phyloP scores from a whole-genome alignment of 2,113 vertebrate species.

The Mesitornis unicolor region DNA sequence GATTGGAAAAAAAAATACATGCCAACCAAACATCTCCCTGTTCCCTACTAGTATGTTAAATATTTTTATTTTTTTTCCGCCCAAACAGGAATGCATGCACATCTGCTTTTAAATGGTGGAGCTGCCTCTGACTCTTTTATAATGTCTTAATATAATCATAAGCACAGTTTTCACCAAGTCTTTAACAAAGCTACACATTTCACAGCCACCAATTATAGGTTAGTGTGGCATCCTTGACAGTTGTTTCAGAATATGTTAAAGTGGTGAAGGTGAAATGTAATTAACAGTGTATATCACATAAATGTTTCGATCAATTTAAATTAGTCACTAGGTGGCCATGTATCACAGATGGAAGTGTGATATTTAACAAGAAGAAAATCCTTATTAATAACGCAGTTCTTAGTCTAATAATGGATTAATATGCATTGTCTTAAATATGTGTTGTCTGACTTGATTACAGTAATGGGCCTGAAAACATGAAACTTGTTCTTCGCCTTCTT shows the following conservation, averaged over 20 bases:
- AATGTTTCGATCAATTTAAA: constrained; percentile 51
- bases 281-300: constrained; percentile 34
- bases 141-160: not conserved
- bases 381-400: constrained; percentile 36
- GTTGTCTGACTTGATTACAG: not conserved
- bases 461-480: not conserved
- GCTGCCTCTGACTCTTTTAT: not conserved
- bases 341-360: constrained; percentile 25
- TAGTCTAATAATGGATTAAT: constrained; percentile 1
- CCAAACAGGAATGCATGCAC: not conserved
- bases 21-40: not conserved
- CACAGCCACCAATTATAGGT: not conserved
- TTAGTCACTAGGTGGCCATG: constrained; percentile 46
- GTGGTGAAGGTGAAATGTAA: constrained; percentile 31
- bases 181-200: not conserved
- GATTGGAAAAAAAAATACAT: not conserved
- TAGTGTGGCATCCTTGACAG: not conserved
- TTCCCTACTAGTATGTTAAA: not conserved
- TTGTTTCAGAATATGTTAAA: constrained; percentile 11
- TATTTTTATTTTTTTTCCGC: not conserved
- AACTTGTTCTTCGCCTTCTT: not conserved
- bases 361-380: constrained; percentile 37
- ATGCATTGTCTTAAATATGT: not conserved
- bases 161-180: not conserved
- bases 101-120: not conserved